Conservation (phyloP, 2,888 invertebrate species). For the Caenorhabditis sp. region DNA sequence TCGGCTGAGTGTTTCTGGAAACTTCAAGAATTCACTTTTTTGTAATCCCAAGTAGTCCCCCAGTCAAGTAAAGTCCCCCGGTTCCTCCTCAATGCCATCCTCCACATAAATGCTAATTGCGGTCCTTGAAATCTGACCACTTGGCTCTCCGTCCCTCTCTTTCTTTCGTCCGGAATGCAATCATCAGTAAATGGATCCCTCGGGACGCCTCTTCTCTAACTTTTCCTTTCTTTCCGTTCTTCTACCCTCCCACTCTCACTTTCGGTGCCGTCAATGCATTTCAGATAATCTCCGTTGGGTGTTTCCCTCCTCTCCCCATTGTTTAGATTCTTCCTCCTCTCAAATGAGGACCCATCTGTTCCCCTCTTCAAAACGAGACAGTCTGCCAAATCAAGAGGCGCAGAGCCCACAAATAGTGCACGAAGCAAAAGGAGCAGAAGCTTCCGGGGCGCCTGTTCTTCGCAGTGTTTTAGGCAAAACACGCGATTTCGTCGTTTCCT, state of each 20-base stretch:
- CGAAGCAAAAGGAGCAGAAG: not conserved
- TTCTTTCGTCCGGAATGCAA: slow-evolving; percentile 1
- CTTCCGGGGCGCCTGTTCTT: slow-evolving; percentile 2
- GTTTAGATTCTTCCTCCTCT: slow-evolving; percentile 16
- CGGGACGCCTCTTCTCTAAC: slow-evolving; percentile 10
- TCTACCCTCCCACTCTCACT: not conserved
- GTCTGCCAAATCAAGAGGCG: slow-evolving; percentile 13
- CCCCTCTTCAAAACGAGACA: slow-evolving; percentile 16
- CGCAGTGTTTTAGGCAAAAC: slow-evolving; percentile 15
- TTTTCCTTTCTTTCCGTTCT: slow-evolving; percentile 6
- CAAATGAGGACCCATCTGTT: slow-evolving; percentile 6
- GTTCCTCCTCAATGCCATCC: no score
- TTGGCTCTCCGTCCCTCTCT: not conserved
- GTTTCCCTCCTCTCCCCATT: slow-evolving; percentile 8
- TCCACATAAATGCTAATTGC: no score
- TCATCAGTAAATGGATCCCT: slow-evolving; percentile 21
- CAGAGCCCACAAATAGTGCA: slow-evolving; percentile 13
- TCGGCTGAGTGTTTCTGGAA: no score
- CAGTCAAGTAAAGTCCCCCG: no score
- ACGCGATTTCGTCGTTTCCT: slow-evolving; percentile 19
- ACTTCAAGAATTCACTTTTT: no score
- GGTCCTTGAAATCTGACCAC: not conserved
- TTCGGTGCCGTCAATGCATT: slow-evolving; percentile 22
- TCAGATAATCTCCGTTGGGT: slow-evolving; percentile 46
- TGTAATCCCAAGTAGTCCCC: no score